phyloP scores from a whole-genome alignment of 2,797 vertebrate genomes.

The Poecilia velifera region DNA sequence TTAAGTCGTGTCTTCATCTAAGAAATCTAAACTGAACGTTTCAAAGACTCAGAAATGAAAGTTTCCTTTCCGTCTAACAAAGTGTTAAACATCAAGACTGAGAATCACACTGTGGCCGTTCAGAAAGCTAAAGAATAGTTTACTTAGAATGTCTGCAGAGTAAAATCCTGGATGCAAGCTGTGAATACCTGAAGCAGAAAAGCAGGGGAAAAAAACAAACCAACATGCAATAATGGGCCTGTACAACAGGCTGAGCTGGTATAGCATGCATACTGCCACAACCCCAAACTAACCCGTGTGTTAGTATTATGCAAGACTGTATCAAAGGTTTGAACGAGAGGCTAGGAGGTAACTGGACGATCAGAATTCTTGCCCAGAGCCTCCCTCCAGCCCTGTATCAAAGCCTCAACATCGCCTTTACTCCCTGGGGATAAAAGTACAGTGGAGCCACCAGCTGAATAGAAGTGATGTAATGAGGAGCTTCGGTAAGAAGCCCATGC shows the following conservation, averaged over 20 bases:
- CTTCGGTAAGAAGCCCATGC: slow-evolving; percentile 47
- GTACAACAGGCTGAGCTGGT: slow-evolving; percentile 23
- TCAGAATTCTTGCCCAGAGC: slow-evolving; percentile 20
- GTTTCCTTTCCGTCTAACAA: neutral
- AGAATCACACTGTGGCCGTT: neutral
- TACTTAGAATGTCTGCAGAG: neutral
- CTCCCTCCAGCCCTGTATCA: slow-evolving; percentile 32
- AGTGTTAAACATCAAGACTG: neutral
- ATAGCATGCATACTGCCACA: slow-evolving; percentile 20
- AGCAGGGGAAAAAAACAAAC: neutral
- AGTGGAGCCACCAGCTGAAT: slow-evolving; percentile 26
- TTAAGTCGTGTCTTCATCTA: slow-evolving; percentile 37
- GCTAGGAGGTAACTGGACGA: slow-evolving; percentile 4
- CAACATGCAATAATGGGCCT: slow-evolving; percentile 12
- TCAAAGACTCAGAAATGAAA: slow-evolving; percentile 5
- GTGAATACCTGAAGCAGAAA: slow-evolving; percentile 5
- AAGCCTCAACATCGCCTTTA: slow-evolving; percentile 35
- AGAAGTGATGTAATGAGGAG: slow-evolving; percentile 52
- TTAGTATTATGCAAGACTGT: slow-evolving; percentile 1
- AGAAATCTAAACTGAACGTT: slow-evolving; percentile 16
- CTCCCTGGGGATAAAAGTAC: slow-evolving; percentile 34
- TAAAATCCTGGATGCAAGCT: slow-evolving; percentile 31
- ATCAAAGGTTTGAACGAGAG: slow-evolving; percentile 17
- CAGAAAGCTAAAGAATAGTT: neutral
- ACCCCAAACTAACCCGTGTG: neutral